These are phyloP conservation scores for Toxotes jaculatrix DNA, from an alignment of 2,113 vertebrate species.

Conservation along the genomic window DNA sequence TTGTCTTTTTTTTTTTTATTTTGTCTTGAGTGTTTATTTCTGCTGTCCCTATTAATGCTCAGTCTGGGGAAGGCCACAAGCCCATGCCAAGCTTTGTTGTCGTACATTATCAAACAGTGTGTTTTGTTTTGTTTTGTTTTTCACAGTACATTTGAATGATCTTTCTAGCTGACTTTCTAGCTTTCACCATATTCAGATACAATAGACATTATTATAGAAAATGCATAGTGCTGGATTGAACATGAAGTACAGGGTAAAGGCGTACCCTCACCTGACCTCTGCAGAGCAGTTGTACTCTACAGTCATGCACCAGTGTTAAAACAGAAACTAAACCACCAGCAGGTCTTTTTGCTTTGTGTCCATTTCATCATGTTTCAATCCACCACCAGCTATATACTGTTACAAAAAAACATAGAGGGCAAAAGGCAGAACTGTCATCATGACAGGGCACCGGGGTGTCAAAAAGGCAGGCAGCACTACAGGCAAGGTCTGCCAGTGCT, in stretches of 20 bases:
- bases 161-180: too few species aligned
- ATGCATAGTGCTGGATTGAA: not conserved
- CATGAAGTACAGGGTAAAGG: not conserved
- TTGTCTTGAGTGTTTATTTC: constrained; percentile 35
- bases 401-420: constrained; percentile 43
- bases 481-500: constrained; percentile 66
- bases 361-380: constrained; percentile 58
- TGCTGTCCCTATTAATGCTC: constrained; percentile 1
- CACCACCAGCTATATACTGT: constrained; percentile 51
- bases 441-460: constrained; percentile 53
- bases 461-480: constrained; percentile 57
- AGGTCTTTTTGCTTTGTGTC: constrained; percentile 41
- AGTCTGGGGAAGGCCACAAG: not conserved
- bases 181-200: not conserved
- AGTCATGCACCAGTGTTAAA: constrained; percentile 26
- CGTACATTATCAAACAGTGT: not conserved
- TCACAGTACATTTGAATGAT: not conserved
- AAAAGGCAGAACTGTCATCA: constrained; percentile 65
- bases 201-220: not conserved
- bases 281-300: not conserved
- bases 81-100: not conserved
- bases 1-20: constrained; percentile 25
- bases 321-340: constrained; percentile 27
- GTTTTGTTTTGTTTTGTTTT: not conserved
- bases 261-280: constrained; percentile 26